phyloP scores from a whole-genome alignment of 1,140 invertebrate genomes.

The Lepidurus apus region DNA sequence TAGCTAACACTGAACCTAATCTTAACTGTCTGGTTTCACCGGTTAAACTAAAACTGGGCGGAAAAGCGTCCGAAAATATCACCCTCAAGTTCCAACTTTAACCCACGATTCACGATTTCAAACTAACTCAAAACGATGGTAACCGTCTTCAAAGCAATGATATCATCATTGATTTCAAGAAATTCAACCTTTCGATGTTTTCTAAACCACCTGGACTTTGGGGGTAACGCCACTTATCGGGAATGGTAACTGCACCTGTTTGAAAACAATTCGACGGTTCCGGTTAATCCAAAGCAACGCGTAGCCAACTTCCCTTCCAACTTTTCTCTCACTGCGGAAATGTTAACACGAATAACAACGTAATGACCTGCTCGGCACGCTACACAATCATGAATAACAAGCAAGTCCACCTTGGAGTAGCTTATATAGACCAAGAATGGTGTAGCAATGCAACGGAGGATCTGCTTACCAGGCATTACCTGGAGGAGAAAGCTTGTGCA shows the following conservation, averaged over 20 bases:
- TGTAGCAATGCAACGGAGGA: not conserved
- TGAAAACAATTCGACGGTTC: not conserved
- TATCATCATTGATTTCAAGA: too few species aligned
- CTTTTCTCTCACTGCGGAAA: not conserved
- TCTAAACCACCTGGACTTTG: not conserved
- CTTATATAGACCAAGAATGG: constrained; percentile 7
- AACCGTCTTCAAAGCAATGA: too few species aligned
- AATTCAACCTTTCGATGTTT: too few species aligned
- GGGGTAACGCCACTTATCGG: not conserved
- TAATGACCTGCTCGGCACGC: not conserved
- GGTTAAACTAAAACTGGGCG: too few species aligned
- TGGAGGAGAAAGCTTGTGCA: constrained; percentile 11
- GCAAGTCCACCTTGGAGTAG: not conserved
- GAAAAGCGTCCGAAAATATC: not conserved
- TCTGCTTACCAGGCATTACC: constrained; percentile 11
- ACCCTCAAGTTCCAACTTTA: not conserved
- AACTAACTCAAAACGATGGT: not conserved
- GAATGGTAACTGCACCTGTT: not conserved
- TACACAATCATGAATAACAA: not conserved
- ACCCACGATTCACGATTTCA: not conserved
- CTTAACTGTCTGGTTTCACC: too few species aligned
- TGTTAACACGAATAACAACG: not conserved
- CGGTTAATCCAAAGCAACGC: not conserved
- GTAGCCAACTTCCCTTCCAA: not conserved
- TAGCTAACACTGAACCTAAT: too few species aligned